These are phyloP conservation scores for Halictus quadricinctus DNA, from an alignment of 2,888 invertebrate genomes.

Conservation along the genomic window DNA sequence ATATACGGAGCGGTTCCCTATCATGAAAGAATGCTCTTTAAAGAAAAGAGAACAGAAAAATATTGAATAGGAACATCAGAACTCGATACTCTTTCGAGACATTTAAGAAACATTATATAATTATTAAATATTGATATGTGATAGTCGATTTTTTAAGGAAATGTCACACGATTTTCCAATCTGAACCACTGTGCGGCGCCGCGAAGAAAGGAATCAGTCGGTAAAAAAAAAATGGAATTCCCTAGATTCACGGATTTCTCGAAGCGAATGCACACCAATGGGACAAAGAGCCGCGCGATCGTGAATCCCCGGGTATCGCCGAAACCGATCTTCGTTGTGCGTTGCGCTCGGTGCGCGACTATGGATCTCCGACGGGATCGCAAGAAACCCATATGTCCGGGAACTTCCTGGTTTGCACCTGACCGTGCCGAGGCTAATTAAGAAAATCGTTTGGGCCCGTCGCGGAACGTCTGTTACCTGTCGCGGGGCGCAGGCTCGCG, in stretches of 20 bases:
- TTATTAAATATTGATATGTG: too few relatives aligned
- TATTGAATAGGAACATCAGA: too few relatives aligned
- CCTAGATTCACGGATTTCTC: background rate
- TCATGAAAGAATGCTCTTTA: too few relatives aligned
- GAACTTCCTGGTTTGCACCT: constrained; percentile 58
- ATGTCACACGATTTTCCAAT: too few relatives aligned
- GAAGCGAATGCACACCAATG: background rate
- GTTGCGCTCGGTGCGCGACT: constrained; percentile 3
- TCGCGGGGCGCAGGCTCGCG: background rate
- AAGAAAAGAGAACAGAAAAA: too few relatives aligned
- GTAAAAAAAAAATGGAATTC: background rate
- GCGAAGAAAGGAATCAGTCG: background rate
- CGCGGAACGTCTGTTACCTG: constrained; percentile 33
- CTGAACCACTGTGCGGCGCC: too few relatives aligned
- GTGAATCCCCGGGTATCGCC: background rate
- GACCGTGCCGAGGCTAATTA: constrained; percentile 55
- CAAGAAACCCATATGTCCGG: constrained; percentile 26
- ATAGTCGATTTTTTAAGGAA: too few relatives aligned
- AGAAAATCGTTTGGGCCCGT: constrained; percentile 45
- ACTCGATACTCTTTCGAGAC: too few relatives aligned
- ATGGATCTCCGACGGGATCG: constrained; percentile 31
- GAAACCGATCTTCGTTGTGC: constrained; percentile 1
- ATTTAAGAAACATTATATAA: too few relatives aligned
- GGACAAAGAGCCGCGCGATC: background rate
- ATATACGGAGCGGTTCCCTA: too few relatives aligned